A percentile compares a stretch with the other conserved stretches of the same genome.
Evolutionary conservation across 2,797 vertebrate genomes (phyloP).

Genomic region (Oreochromis grahami): DNA sequence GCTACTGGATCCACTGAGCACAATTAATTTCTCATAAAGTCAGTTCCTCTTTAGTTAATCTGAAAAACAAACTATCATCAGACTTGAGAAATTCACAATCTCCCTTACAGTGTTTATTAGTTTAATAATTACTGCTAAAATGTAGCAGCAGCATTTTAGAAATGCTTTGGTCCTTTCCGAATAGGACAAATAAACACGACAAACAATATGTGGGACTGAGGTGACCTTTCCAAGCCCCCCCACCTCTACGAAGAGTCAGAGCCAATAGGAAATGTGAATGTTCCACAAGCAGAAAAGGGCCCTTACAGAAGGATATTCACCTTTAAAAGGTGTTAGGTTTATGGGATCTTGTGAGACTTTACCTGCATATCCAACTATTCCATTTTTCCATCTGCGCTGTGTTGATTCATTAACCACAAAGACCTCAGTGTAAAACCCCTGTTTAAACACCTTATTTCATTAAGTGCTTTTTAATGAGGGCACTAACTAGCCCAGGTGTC

Average conservation of each 20-base stretch:
- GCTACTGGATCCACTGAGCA: conserved; percentile 6
- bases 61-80: not conserved
- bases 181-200: conserved; percentile 47
- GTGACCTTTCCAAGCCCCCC: conserved; percentile 14
- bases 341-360: conserved; percentile 65
- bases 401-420: conserved; percentile 70
- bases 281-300: conserved; percentile 42
- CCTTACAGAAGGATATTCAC: conserved; percentile 57
- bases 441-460: conserved; percentile 73
- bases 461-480: conserved; percentile 70
- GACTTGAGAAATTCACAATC: not conserved
- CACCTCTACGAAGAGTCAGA: conserved; percentile 10
- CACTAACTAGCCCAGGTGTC: conserved; percentile 63
- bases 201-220: conserved; percentile 38
- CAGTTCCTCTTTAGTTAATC: not conserved
- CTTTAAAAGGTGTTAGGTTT: conserved; percentile 69
- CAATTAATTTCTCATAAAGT: not conserved
- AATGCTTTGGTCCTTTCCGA: conserved; percentile 14
- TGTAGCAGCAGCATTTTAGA: conserved; percentile 7
- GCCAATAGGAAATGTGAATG: conserved; percentile 58
- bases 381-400: conserved; percentile 51
- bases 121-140: not conserved
- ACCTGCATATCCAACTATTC: conserved; percentile 62
- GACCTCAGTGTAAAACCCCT: conserved; percentile 61
- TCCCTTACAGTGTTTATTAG: not conserved